Conservation (phyloP, 2,888 invertebrate genomes). For the Brenthis hecate region DNA sequence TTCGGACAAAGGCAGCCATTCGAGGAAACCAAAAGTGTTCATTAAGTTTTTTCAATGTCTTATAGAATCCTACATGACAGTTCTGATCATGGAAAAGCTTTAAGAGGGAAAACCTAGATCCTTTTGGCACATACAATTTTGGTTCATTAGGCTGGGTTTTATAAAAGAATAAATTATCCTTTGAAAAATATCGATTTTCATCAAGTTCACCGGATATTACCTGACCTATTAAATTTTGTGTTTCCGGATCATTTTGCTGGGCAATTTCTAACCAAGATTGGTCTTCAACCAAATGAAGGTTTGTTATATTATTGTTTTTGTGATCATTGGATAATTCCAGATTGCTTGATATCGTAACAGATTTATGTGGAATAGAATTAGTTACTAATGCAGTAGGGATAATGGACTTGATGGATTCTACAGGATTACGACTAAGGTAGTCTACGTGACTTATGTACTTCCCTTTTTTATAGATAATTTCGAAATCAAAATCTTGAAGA, state of each 20-base stretch:
- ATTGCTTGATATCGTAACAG: not conserved
- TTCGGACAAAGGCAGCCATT: slow-evolving; percentile 8
- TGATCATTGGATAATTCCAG: slow-evolving; percentile 24
- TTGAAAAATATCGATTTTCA: slow-evolving; percentile 34
- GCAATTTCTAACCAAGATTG: slow-evolving; percentile 40
- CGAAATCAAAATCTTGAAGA: slow-evolving; percentile 44
- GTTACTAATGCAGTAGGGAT: no score
- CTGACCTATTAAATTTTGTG: slow-evolving; percentile 31
- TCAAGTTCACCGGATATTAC: slow-evolving; percentile 37
- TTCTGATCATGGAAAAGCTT: slow-evolving; percentile 43
- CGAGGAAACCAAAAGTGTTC: slow-evolving; percentile 17
- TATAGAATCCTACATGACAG: slow-evolving; percentile 33
- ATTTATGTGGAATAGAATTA: no score
- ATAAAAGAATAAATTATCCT: slow-evolving; percentile 31
- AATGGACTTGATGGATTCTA: not conserved
- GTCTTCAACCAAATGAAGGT: slow-evolving; percentile 2
- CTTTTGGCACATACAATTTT: slow-evolving; percentile 38
- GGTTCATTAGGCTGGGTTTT: slow-evolving; percentile 19
- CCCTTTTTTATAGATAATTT: slow-evolving; percentile 43
- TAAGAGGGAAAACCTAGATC: slow-evolving; percentile 28
- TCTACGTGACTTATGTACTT: slow-evolving; percentile 41
- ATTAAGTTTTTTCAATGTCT: slow-evolving; percentile 2
- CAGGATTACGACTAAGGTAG: slow-evolving; percentile 41
- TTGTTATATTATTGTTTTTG: not conserved
- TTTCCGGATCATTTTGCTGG: slow-evolving; percentile 40